Evolutionary conservation across 2,113 vertebrate species (phyloP).

Genomic region (Barnardius zonarius): DNA sequence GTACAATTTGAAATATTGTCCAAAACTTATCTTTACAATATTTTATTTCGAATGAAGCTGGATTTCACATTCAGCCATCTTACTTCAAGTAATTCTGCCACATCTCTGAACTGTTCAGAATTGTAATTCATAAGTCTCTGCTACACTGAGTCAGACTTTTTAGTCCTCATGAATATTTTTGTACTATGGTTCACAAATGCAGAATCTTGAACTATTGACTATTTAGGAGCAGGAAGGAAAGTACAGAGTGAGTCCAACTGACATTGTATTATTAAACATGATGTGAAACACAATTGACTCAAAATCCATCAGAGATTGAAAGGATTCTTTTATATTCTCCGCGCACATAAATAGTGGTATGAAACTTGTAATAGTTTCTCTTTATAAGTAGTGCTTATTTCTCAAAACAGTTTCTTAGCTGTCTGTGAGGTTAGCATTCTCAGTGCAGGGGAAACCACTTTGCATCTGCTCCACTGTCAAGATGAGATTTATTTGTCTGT

Average conservation of each 20-base stretch:
- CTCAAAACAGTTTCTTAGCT: neutral
- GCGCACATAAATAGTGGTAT: neutral
- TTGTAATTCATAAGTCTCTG: neutral
- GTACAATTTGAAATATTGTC: neutral
- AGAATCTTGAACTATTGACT: neutral
- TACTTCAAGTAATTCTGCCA: neutral
- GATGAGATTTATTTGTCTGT: neutral
- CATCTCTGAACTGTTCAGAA: neutral
- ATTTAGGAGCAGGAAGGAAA: neutral
- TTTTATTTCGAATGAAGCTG: neutral
- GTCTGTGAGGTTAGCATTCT: neutral
- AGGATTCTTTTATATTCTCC: neutral
- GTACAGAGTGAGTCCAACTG: neutral
- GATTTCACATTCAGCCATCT: neutral
- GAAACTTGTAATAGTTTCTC: neutral
- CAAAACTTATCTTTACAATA: neutral
- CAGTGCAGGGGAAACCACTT: neutral
- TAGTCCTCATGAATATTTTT: neutral
- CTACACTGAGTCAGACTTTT: neutral
- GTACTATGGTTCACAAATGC: neutral
- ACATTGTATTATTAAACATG: neutral
- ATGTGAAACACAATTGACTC: neutral
- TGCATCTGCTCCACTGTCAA: neutral
- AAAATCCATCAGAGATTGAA: neutral
- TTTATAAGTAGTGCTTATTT: neutral